A percentile compares a stretch with the other conserved stretches of the same genome.
Evolutionary conservation across 2,888 invertebrate species (phyloP).

Genomic region (Eupithecia vulgata): DNA sequence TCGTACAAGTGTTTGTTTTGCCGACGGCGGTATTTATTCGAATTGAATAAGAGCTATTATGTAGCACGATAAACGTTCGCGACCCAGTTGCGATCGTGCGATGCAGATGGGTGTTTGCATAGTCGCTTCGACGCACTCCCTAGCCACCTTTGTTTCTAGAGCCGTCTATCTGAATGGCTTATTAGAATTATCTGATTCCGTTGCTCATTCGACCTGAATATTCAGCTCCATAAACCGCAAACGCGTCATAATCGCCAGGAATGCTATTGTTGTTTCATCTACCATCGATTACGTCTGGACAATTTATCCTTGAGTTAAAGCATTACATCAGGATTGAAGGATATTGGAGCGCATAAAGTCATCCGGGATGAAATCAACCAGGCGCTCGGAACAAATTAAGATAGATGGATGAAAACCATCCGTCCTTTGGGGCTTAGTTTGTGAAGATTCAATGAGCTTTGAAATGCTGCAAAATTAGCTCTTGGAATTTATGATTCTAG

Average conservation of each 20-base stretch:
- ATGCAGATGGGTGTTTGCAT: constrained; percentile 70
- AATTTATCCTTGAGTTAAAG: constrained; percentile 53
- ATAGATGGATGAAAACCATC: constrained; percentile 57
- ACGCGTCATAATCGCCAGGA: constrained; percentile 63
- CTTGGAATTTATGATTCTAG: constrained; percentile 49
- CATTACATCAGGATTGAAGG: constrained; percentile 50
- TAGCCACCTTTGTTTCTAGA: constrained; percentile 74
- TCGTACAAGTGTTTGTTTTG: constrained; percentile 43
- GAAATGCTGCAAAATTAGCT: constrained; percentile 43
- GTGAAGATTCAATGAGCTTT: constrained; percentile 47
- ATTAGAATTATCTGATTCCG: constrained; percentile 79
- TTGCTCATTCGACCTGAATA: constrained; percentile 78
- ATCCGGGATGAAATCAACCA: constrained; percentile 57
- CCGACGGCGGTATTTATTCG: constrained; percentile 52
- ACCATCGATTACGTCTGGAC: constrained; percentile 50
- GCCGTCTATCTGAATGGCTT: constrained; percentile 70
- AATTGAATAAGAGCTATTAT: constrained; percentile 67
- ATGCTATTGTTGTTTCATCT: constrained; percentile 65
- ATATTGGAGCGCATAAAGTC: constrained; percentile 49
- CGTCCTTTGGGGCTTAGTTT: constrained; percentile 50
- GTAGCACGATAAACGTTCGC: constrained; percentile 62
- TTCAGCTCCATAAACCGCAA: constrained; percentile 71
- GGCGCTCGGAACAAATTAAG: constrained; percentile 55
- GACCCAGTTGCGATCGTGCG: constrained; percentile 67
- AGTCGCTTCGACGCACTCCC: constrained; percentile 70